These are phyloP conservation scores for Catharus bicknelli DNA, from an alignment of 2,113 vertebrate species.

Conservation along the genomic window DNA sequence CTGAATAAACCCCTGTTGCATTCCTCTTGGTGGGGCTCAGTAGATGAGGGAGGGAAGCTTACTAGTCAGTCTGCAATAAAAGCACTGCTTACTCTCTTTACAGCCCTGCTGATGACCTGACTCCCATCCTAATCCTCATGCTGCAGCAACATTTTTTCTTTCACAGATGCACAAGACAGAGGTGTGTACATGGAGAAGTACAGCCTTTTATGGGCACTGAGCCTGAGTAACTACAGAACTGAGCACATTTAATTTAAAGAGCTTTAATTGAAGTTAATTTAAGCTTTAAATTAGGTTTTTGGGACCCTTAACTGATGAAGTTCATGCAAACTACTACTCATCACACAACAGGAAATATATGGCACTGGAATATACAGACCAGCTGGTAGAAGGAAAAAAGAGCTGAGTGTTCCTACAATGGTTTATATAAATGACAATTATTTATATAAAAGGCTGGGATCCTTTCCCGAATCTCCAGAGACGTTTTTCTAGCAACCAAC, in stretches of 20 bases:
- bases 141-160: neutral
- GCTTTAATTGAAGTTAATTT: neutral
- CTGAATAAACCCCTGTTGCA: neutral
- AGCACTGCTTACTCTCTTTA: neutral
- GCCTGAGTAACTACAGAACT: neutral
- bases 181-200: neutral
- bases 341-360: neutral
- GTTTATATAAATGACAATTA: neutral
- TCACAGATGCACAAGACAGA: accelerated
- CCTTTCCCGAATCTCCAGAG: neutral
- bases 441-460: neutral
- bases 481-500: neutral
- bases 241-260: neutral
- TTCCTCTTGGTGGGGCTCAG: neutral
- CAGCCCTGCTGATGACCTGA: neutral
- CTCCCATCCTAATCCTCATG: neutral
- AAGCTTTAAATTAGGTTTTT: neutral
- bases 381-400: neutral
- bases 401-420: neutral
- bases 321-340: neutral
- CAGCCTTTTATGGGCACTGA: neutral
- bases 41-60: neutral
- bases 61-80: neutral
- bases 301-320: neutral
- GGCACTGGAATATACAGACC: neutral